Conservation (phyloP, 1,140 invertebrate genomes). For the Mya arenaria region DNA sequence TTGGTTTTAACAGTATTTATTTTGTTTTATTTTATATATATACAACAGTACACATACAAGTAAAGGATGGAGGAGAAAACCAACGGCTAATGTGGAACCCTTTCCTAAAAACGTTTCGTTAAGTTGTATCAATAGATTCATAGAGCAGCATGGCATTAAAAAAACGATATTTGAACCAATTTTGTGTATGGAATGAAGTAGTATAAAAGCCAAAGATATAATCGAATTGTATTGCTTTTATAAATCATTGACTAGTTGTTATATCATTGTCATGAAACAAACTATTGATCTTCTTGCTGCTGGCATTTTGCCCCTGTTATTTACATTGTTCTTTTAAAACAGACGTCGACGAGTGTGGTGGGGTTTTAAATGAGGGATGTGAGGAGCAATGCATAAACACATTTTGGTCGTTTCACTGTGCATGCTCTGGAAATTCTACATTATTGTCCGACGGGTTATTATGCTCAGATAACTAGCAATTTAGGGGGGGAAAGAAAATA, state of each 20-base stretch:
- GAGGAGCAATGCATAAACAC: conserved; percentile 18
- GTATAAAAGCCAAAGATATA: not conserved
- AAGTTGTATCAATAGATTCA: not conserved
- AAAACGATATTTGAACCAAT: not conserved
- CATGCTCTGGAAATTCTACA: not conserved
- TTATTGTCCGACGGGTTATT: not conserved
- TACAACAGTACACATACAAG: too few relatives aligned
- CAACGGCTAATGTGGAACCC: too few relatives aligned
- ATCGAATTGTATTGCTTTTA: not conserved
- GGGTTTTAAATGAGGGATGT: conserved; percentile 24
- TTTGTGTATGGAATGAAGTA: not conserved
- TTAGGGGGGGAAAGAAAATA: not conserved
- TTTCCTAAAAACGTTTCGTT: too few relatives aligned
- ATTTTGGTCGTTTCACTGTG: not conserved
- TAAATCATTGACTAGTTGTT: too few relatives aligned
- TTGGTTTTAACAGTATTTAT: too few relatives aligned
- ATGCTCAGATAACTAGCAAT: not conserved
- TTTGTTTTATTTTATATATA: too few relatives aligned
- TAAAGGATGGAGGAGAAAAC: too few relatives aligned
- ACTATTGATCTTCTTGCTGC: too few relatives aligned
- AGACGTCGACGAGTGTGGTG: conserved; percentile 28
- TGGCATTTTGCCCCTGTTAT: not conserved
- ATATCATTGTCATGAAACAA: too few relatives aligned
- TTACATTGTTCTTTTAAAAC: not conserved
- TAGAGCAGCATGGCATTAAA: not conserved